Conservation (phyloP, 53 echinoderm and acorn worm species). For the Apostichopus leukothele region DNA sequence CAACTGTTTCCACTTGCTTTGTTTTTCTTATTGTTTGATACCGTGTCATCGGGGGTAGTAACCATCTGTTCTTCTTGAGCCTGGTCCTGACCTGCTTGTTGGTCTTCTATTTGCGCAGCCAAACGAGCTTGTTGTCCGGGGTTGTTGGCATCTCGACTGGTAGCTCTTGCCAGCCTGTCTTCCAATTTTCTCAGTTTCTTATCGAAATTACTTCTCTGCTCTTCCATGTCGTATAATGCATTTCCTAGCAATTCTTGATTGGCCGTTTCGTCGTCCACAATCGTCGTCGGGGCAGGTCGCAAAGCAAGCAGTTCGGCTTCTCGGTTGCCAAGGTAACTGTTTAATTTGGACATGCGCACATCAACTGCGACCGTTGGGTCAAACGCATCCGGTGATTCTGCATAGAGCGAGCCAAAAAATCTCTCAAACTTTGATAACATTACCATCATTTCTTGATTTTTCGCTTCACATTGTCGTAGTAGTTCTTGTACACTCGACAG, state of each 20-base stretch:
- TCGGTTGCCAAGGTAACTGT: constrained; percentile 78
- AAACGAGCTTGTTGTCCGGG: neutral
- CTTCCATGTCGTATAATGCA: constrained; percentile 51
- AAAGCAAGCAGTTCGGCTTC: constrained; percentile 73
- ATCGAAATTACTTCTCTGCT: constrained; percentile 59
- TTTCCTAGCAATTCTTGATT: constrained; percentile 60
- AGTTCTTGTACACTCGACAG: constrained; percentile 5
- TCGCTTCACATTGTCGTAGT: constrained; percentile 21
- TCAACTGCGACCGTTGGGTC: constrained; percentile 51
- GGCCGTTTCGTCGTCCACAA: constrained; percentile 45
- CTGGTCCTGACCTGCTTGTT: too few relatives aligned
- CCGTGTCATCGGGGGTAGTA: neutral
- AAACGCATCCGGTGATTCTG: constrained; percentile 71
- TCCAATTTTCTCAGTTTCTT: constrained; percentile 46
- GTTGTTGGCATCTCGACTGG: neutral
- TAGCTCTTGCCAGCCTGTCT: neutral
- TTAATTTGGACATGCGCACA: constrained; percentile 57
- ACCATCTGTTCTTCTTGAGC: too few relatives aligned
- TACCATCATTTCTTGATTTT: constrained; percentile 66
- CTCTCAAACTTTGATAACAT: constrained; percentile 78
- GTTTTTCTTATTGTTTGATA: neutral
- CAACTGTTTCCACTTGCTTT: neutral
- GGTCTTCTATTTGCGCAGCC: too few relatives aligned
- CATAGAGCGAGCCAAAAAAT: constrained; percentile 88
- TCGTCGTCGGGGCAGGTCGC: constrained; percentile 58